phyloP scores from a whole-genome alignment of 1,140 invertebrate species.

The Cydia fagiglandana region DNA sequence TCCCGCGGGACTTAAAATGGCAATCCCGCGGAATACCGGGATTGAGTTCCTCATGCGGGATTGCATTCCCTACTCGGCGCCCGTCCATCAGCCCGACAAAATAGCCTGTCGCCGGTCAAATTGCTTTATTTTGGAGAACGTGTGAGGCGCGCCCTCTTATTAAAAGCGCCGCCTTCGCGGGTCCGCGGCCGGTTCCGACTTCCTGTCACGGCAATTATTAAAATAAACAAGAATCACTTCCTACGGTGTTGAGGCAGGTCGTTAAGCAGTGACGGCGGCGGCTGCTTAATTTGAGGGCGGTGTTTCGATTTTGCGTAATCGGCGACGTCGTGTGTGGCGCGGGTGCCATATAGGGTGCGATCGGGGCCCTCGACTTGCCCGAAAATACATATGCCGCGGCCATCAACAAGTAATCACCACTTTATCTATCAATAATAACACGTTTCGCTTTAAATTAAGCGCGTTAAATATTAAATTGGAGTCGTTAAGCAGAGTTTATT shows the following conservation, averaged over 20 bases:
- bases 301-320: conserved; percentile 52
- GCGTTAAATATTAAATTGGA: conserved; percentile 28
- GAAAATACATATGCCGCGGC: conserved; percentile 24
- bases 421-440: conserved; percentile 52
- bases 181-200: conserved; percentile 47
- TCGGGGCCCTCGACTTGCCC: conserved; percentile 30
- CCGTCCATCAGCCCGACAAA: conserved; percentile 14
- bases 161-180: conserved; percentile 41
- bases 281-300: conserved; percentile 61
- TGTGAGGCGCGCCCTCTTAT: conserved; percentile 44
- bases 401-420: conserved; percentile 42
- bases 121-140: conserved; percentile 64
- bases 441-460: conserved; percentile 29
- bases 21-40: too few species aligned
- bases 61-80: too few species aligned
- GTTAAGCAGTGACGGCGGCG: conserved; percentile 43
- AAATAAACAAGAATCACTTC: conserved; percentile 77
- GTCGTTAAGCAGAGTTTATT: conserved; percentile 36
- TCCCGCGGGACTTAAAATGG: too few species aligned
- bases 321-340: conserved; percentile 56
- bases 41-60: too few species aligned
- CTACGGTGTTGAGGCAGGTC: conserved; percentile 60
- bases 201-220: conserved; percentile 70
- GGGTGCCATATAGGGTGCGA: conserved; percentile 50
- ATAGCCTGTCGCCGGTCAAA: conserved; percentile 48